Percentiles rank a stretch among this genome's conserved stretches.
phyloP scores from a whole-genome alignment of 2,113 vertebrate genomes.

The Galbula dea region DNA sequence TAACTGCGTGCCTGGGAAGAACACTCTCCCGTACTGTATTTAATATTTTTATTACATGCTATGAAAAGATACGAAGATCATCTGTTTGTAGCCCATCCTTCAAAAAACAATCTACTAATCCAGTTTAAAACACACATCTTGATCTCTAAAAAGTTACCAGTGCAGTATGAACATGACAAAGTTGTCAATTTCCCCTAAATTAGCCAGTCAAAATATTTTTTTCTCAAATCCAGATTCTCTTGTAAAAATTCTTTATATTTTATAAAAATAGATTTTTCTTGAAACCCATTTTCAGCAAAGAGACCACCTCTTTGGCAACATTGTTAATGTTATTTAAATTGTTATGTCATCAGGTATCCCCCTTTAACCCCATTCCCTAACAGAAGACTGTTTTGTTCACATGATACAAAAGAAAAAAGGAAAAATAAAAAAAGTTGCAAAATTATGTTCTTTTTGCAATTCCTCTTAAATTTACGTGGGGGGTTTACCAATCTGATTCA shows the following conservation, averaged over 20 bases:
- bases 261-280: constrained; percentile 99
- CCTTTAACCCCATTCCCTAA: constrained; percentile 89
- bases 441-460: constrained; percentile 82
- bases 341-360: constrained; percentile 98
- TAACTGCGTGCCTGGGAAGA: constrained; percentile 94
- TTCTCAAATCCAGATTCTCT: constrained; percentile 99
- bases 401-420: constrained; percentile 88
- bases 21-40: constrained; percentile 90
- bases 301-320: constrained; percentile 99
- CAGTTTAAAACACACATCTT: constrained; percentile 98
- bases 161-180: constrained; percentile 99
- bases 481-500: constrained; percentile 87
- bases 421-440: constrained; percentile 89
- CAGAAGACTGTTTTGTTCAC: constrained; percentile 98
- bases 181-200: constrained; percentile 98
- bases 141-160: constrained; percentile 99
- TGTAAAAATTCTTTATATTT: constrained; percentile 99
- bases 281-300: constrained; percentile 99
- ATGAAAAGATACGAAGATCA: constrained; percentile 99
- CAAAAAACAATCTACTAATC: constrained; percentile 98
- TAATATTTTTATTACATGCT: constrained; percentile 98
- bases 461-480: constrained; percentile 86
- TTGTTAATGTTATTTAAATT: constrained; percentile 97
- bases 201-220: constrained; percentile 99
- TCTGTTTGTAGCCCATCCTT: constrained; percentile 97